Conservation (phyloP, 37 sponge, comb jelly and placozoan genomes). For the Mnemiopsis leidyi region DNA sequence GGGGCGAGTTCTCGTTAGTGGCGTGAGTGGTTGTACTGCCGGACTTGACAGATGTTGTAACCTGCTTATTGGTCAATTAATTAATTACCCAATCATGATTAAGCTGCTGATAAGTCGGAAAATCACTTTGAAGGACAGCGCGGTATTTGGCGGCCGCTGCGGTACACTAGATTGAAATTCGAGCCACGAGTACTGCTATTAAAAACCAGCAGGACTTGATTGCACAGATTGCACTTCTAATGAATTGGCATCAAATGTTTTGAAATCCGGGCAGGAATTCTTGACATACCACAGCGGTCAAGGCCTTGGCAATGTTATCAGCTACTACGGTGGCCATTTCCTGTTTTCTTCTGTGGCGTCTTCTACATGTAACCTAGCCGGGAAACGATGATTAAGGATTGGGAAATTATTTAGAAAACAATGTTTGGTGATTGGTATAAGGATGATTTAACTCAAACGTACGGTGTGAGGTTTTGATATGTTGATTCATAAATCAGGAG, state of each 20-base stretch:
- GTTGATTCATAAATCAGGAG: no score
- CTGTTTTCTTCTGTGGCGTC: neutral
- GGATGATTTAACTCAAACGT: neutral
- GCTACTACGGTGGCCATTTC: constrained; percentile 39
- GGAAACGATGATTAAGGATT: neutral
- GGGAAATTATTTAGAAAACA: neutral
- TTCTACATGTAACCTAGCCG: neutral
- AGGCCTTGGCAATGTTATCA: constrained; percentile 32
- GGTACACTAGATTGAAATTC: neutral
- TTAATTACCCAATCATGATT: neutral
- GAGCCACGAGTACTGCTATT: neutral
- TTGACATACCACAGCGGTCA: neutral
- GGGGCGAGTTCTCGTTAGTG: neutral
- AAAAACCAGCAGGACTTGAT: neutral
- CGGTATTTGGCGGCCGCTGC: no score
- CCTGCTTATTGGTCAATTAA: neutral
- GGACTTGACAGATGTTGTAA: neutral
- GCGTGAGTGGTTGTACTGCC: neutral
- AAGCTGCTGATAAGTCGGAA: no score
- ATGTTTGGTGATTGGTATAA: neutral
- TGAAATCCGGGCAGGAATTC: neutral
- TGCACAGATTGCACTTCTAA: neutral
- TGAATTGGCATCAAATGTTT: neutral
- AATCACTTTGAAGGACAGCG: no score
- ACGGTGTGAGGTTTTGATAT: neutral